Base-by-base conservation (phyloP, 2,888 invertebrate species). In the Bellardia bayeri region DNA sequence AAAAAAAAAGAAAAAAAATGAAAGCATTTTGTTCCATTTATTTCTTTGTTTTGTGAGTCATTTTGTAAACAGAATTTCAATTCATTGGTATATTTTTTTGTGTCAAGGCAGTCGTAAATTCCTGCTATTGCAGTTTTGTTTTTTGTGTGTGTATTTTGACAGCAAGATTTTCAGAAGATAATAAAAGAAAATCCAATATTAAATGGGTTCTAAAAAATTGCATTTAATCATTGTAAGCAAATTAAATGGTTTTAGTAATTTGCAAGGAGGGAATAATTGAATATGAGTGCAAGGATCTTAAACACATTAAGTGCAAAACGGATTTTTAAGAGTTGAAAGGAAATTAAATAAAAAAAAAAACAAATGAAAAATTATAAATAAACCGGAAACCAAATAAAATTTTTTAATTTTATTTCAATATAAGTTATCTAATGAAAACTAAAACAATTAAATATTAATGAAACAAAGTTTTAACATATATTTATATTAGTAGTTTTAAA, bases 221-320 rank as follows among this genome's bases (percentile, higher is more conserved):
- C 56, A 23, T 80, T 79, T 72, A 64, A 74, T 45, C 72, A 16
- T 64, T 13, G 37, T 33, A 63, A 51, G 68, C 58, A 76, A 76
- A 75, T 76, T 40, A 72, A 79, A 58, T 54, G 54, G 54, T 42
- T 64, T 72, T 45, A 51, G 56, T 40, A 85, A 14, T 37, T 78
- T 16, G 14, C 13, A 42, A 74, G 40, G 0, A 72, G 49, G 11
- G 13, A 23, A 64, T 64, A 64, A 64, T 64, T 64, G 64, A 64
- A 64, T 64, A 40, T 64, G 8, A 51, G 3, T 45, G 4, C 5
- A 51, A 7, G 14, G 51, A 13, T 13, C 23, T 23, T 7, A 23
- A 23, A 23, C 9, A 3, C 0, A 16, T 23, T 13, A 30, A 3
- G 2, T 30, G 30, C 2, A 4, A 13, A 40, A 71, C 13, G 3